Evolutionary conservation across 2,113 vertebrate genomes (phyloP), one percentile per base, ranked within the genome.

Genomic region (Muntiacus muntjak): DNA sequence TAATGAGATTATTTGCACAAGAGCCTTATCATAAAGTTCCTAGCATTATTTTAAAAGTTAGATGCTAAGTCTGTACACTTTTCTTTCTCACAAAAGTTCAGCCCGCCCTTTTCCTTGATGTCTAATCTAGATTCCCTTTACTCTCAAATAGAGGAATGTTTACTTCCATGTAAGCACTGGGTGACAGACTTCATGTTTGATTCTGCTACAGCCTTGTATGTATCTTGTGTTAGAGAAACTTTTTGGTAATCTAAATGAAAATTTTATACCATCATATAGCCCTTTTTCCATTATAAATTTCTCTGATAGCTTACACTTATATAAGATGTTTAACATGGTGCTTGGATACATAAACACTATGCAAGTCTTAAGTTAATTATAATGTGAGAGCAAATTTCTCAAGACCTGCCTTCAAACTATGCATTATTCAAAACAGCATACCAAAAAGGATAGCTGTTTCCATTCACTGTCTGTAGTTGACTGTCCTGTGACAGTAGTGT

Each of bases 281-380:
- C 58, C 33, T 97, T 94, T 97, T 94, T 92, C 58, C 16, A 60
- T 55, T 81, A 89, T 36, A 86, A 79, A 36, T 96, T 64, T 78
- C 16, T 94, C 30, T 79, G 6, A 23, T 82, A 60, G 30, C n/a
- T 25, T 92, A 55, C 43, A 36, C 60, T 57, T 78, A 79, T 45
- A 55, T 92, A 85, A 89, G 55, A 50, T 74, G 15, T 60, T 89
- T 26, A 89, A 55, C 78, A 78, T 78, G 74, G 33, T 81, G 6
- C 33, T 33, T 50, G 3, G 3, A 45, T 82, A 62, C 9, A 28
- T 82, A 74, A 79, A 3, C 13, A 84, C 50, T 85, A 3, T 60
- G 3, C 55, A 87, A 79, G 1, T 81, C 21, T 74, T 86, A 57
- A 36, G 19, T 58, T 95, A 85, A 90, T 64, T n/a, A 15, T 95